A percentile compares a stretch with the other conserved stretches of the same genome.
These are phyloP conservation scores for Aspidoscelis tigris DNA, from an alignment of 2,113 vertebrate genomes.

Conservation along the genomic window DNA sequence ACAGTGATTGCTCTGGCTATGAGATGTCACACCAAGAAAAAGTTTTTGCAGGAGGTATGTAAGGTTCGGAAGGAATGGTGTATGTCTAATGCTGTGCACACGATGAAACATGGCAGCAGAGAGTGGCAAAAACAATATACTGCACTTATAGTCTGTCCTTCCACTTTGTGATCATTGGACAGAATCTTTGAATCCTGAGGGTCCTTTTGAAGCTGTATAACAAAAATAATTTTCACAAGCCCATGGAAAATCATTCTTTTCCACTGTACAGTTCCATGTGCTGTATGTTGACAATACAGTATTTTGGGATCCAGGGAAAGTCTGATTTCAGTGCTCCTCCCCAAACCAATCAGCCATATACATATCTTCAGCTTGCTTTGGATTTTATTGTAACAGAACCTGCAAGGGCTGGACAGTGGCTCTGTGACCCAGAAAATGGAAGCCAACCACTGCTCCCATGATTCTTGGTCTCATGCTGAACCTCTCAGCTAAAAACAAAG, in stretches of 20 bases:
- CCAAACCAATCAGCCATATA: neutral
- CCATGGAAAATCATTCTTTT: neutral
- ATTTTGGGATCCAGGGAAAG: neutral
- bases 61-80: rapidly evolving
- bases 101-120: slow-evolving; percentile 12
- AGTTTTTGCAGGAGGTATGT: neutral
- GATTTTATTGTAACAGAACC: neutral
- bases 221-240: neutral
- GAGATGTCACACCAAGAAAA: neutral
- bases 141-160: neutral
- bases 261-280: rapidly evolving
- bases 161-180: neutral
- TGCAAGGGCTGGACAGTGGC: neutral
- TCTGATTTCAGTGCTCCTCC: neutral
- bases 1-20: neutral
- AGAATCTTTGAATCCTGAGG: slow-evolving; percentile 31
- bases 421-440: neutral
- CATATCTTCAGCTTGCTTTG: neutral
- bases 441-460: neutral
- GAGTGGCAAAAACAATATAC: slow-evolving; percentile 12
- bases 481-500: neutral
- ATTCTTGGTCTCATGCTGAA: neutral
- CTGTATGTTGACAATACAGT: neutral
- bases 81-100: neutral
- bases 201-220: slow-evolving; percentile 27